These are phyloP conservation scores for Puntigrus tetrazona DNA, from an alignment of 2,113 vertebrate genomes.

Conservation along the genomic window DNA sequence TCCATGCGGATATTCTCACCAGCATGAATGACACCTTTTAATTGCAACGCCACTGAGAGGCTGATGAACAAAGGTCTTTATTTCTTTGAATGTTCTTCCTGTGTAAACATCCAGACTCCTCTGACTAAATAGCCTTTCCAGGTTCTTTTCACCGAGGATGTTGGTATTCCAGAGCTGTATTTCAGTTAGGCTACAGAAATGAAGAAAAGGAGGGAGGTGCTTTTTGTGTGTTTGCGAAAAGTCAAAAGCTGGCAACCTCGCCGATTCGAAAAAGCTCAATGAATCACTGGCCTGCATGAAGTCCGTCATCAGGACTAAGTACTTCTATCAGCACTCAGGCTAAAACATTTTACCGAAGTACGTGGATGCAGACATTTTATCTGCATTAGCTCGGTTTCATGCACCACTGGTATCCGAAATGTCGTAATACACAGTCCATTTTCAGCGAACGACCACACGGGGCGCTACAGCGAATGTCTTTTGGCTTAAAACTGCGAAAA, in stretches of 20 bases:
- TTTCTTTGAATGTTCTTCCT: constrained; percentile 39
- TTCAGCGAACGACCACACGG: too few species aligned
- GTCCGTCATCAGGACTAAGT: constrained; percentile 28
- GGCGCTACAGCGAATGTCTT: not conserved
- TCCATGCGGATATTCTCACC: constrained; percentile 48
- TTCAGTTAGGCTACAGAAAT: constrained; percentile 13
- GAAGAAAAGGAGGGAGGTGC: too few species aligned
- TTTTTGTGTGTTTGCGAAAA: constrained; percentile 13
- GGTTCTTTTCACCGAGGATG: constrained; percentile 49
- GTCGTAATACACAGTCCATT: not conserved
- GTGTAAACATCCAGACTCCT: constrained; percentile 34
- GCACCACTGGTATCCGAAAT: not conserved
- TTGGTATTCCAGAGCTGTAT: constrained; percentile 57
- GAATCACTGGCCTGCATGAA: constrained; percentile 50
- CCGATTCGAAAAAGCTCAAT: constrained; percentile 26
- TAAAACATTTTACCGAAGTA: constrained; percentile 1
- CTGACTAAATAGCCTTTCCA: constrained; percentile 47
- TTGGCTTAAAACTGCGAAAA: not conserved
- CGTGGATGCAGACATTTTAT: not conserved
- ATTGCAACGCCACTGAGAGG: constrained; percentile 26
- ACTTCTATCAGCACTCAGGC: constrained; percentile 28
- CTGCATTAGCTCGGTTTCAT: not conserved
- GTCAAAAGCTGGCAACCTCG: constrained; percentile 45
- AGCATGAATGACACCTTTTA: constrained; percentile 54
- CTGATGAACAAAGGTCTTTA: constrained; percentile 36